Evolutionary conservation across 2,888 invertebrate species (phyloP), one percentile per base, ranked within the genome.

Genomic region (Thereva nobilitata): DNA sequence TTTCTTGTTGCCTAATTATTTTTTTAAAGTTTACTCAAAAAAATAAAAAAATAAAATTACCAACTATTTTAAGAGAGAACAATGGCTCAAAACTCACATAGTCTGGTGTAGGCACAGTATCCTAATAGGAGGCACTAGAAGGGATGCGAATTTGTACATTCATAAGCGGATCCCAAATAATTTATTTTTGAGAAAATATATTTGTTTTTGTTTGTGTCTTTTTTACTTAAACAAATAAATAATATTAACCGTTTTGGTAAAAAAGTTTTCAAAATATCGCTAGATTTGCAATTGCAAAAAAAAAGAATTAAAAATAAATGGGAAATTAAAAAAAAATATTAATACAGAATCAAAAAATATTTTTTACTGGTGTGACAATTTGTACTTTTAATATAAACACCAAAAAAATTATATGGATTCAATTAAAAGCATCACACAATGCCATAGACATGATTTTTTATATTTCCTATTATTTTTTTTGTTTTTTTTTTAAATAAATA

Each of bases 41-140:
- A 82, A 82, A 80, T 83, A 83, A 83, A 82, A 82, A 83, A 83
- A 82, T 82, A 55, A 53, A 82, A 83, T n/a, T 83, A 83, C 82
- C 83, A 83, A 64, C 55, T 41, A 64, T 49, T 59, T 53, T 44
- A 54, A 59, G 50, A 23, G 23, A 23, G 23, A 23, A 53, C 61
- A 34, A 52, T 61, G 59, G 49, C 61, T 50, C 44, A 40, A 23
- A 69, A 69, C 69, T 69, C 69, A 73, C 78, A 76, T 75, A 76
- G 76, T 75, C 76, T 78, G 69, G 79, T 76, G 73, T 78, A 79
- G 78, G 79, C 77, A 77, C 78, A 77, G 79, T 76, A 80, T 80
- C 80, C 81, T 80, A 80, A 78, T 79, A 80, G 77, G 81, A 78
- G 80, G 79, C 79, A 80, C 79, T 80, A 80, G 80, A 80, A 80